Percentiles rank a stretch among this genome's conserved stretches.
Conservation (phyloP, 1,140 invertebrate genomes). For the Pseudomyrmex concolor region DNA sequence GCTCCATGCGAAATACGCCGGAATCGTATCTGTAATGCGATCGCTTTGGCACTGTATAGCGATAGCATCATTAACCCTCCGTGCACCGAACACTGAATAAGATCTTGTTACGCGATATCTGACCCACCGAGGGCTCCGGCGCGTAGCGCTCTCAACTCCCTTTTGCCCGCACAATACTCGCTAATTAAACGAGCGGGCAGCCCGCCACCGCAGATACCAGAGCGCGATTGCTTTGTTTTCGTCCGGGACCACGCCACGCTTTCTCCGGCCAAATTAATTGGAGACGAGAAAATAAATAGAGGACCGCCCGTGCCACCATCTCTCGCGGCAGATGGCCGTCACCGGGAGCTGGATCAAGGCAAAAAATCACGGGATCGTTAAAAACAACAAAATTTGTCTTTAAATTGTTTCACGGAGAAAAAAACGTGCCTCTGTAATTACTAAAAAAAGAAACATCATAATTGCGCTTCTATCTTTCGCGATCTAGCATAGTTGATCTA, state of each 20-base stretch:
- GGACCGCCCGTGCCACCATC: slow-evolving; percentile 63
- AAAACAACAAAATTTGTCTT: slow-evolving; percentile 2
- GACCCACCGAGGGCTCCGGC: slow-evolving; percentile 55
- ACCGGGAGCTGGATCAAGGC: neutral
- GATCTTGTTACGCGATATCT: slow-evolving; percentile 84
- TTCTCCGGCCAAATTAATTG: slow-evolving; percentile 83
- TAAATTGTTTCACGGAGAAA: neutral
- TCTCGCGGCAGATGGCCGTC: slow-evolving; percentile 44
- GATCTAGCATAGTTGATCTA: neutral
- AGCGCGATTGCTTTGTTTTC: slow-evolving; percentile 84
- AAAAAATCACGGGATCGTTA: slow-evolving; percentile 23
- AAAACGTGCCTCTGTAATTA: neutral
- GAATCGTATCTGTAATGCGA: slow-evolving; percentile 83
- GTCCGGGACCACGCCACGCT: slow-evolving; percentile 79
- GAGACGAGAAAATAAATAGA: slow-evolving; percentile 78
- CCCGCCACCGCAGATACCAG: slow-evolving; percentile 82
- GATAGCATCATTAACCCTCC: slow-evolving; percentile 85
- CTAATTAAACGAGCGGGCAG: slow-evolving; percentile 83
- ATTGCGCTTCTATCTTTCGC: neutral
- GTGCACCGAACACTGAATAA: slow-evolving; percentile 82
- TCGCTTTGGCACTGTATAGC: slow-evolving; percentile 84
- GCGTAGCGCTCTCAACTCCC: slow-evolving; percentile 54
- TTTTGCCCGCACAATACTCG: slow-evolving; percentile 81
- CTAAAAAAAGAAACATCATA: neutral
- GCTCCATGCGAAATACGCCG: slow-evolving; percentile 70